phyloP scores from a whole-genome alignment of 1,140 invertebrate genomes.

The Bombus impatiens region DNA sequence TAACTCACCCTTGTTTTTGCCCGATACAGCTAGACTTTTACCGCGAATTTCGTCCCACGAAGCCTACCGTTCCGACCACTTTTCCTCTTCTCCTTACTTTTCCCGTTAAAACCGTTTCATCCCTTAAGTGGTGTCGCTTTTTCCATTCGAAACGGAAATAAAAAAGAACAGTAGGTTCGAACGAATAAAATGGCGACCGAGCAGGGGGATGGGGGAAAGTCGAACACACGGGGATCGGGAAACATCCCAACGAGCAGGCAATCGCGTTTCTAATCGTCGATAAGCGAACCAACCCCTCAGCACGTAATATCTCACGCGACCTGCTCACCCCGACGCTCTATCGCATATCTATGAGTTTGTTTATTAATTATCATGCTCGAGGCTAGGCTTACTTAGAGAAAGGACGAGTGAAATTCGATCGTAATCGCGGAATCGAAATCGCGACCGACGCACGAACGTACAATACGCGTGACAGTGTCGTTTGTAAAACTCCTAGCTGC shows the following conservation, averaged over 20 bases:
- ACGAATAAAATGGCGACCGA: conserved; percentile 3
- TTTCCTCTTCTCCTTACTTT: conserved; percentile 45
- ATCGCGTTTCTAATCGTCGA: conserved; percentile 75
- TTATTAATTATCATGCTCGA: conserved; percentile 73
- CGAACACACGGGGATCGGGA: conserved; percentile 33
- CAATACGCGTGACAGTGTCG: conserved; percentile 34
- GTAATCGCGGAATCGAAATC: conserved; percentile 59
- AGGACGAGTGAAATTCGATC: conserved; percentile 53
- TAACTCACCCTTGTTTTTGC: conserved; percentile 81
- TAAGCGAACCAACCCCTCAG: conserved; percentile 61
- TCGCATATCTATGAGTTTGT: conserved; percentile 74
- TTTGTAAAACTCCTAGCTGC: conserved; percentile 2
- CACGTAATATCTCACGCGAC: conserved; percentile 72
- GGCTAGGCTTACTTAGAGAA: not conserved
- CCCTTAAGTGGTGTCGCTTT: conserved; percentile 53
- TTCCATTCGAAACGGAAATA: conserved; percentile 47
- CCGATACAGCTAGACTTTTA: conserved; percentile 75
- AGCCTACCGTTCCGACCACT: conserved; percentile 20
- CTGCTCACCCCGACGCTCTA: conserved; percentile 51
- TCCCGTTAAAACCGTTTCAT: conserved; percentile 60
- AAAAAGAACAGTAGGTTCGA: conserved; percentile 9
- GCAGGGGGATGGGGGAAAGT: not conserved
- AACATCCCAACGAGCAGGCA: conserved; percentile 39
- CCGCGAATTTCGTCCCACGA: conserved; percentile 54
- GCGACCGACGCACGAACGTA: conserved; percentile 38